Evolutionary conservation across 2,888 invertebrate species (phyloP).

Genomic region (Lepas anatifera): DNA sequence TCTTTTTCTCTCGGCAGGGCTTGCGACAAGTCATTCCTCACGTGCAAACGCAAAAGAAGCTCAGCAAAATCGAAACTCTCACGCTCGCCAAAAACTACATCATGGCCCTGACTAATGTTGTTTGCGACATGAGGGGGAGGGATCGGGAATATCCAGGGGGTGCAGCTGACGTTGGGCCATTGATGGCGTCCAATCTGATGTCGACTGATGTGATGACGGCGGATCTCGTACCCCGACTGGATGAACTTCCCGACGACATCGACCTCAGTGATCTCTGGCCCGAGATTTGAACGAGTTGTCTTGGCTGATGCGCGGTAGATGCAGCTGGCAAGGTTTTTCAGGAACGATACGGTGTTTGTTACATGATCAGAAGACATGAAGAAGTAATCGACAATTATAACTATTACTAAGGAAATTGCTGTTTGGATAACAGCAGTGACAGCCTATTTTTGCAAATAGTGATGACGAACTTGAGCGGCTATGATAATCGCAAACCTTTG

Average conservation of each 20-base stretch:
- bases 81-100: constrained; percentile 82
- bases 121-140: constrained; percentile 41
- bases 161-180: not conserved
- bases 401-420: too few relatives aligned
- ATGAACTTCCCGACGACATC: constrained; percentile 2
- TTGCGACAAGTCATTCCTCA: constrained; percentile 74
- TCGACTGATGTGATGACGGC: not conserved
- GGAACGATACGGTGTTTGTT: too few relatives aligned
- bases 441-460: too few relatives aligned
- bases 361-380: too few relatives aligned
- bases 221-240: not conserved
- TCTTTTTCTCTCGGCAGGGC: constrained; percentile 44
- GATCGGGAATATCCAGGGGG: constrained; percentile 14
- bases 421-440: too few relatives aligned
- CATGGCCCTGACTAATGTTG: constrained; percentile 73
- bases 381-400: too few relatives aligned
- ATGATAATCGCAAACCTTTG: too few relatives aligned
- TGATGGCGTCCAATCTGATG: not conserved
- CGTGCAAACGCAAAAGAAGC: constrained; percentile 65
- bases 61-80: constrained; percentile 76
- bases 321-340: too few relatives aligned
- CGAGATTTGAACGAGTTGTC: constrained; percentile 1
- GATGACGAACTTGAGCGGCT: too few relatives aligned
- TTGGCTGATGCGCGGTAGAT: too few relatives aligned
- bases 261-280: constrained; percentile 1